phyloP scores from a whole-genome alignment of 2,888 invertebrate species.

The Torymus texanus region DNA sequence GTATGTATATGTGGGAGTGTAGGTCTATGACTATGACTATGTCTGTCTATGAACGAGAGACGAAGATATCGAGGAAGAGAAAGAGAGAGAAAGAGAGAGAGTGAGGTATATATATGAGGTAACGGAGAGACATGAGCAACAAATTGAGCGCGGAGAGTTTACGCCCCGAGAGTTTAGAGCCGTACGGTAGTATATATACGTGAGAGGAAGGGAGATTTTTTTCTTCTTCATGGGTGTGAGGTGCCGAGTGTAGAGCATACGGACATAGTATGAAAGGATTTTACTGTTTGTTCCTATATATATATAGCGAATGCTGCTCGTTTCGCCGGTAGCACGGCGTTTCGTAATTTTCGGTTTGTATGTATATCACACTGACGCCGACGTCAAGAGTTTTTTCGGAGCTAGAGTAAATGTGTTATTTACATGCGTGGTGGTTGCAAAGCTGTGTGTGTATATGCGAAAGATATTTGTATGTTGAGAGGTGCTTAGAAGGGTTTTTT shows the following conservation, averaged over 20 bases:
- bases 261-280: slow-evolving; percentile 24
- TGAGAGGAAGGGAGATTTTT: too few relatives aligned
- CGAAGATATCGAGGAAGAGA: not conserved
- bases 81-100: not conserved
- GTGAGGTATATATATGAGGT: too few relatives aligned
- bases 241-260: too few relatives aligned
- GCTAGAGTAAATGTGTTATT: slow-evolving; percentile 28
- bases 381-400: not conserved
- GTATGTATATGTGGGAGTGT: too few relatives aligned
- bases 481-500: not conserved
- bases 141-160: slow-evolving; percentile 19
- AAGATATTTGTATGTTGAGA: not conserved
- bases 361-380: not conserved
- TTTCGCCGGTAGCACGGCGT: not conserved
- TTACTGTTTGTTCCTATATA: slow-evolving; percentile 20
- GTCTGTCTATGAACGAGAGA: too few relatives aligned
- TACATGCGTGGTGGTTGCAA: slow-evolving; percentile 8
- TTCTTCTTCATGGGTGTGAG: too few relatives aligned
- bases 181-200: too few relatives aligned
- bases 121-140: not conserved
- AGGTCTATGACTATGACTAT: too few relatives aligned
- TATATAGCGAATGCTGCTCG: not conserved
- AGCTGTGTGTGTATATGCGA: not conserved
- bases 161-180: not conserved
- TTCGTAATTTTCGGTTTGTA: slow-evolving; percentile 26